Evolutionary conservation across 2,113 vertebrate genomes (phyloP).

Genomic region (Apteryx owenii): DNA sequence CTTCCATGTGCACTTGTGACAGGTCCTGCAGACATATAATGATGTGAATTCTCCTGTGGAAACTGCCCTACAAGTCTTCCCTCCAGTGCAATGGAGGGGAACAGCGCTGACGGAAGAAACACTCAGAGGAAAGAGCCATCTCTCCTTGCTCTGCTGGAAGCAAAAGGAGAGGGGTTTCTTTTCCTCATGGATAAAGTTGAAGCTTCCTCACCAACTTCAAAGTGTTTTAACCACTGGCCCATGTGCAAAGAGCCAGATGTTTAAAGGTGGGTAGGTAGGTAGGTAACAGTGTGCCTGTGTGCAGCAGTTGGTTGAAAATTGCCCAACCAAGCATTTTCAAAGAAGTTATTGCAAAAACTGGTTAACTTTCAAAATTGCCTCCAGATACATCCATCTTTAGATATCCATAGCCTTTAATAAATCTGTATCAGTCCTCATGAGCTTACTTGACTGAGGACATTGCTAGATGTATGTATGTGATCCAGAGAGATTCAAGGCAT

Average conservation of each 20-base stretch:
- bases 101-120: neutral
- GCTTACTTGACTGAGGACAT: accelerated
- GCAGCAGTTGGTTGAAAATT: neutral
- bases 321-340: neutral
- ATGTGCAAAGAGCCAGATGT: neutral
- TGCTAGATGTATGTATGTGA: neutral
- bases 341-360: neutral
- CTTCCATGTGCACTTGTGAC: neutral
- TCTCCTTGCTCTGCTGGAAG: neutral
- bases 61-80: neutral
- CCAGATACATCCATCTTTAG: neutral
- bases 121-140: neutral
- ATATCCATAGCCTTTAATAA: neutral
- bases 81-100: neutral
- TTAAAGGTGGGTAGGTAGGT: neutral
- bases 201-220: neutral
- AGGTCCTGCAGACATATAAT: neutral
- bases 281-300: neutral
- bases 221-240: accelerated
- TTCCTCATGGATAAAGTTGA: neutral
- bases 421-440: neutral
- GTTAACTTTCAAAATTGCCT: neutral
- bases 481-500: neutral
- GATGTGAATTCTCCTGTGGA: neutral
- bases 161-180: no score